These are phyloP conservation scores for Phyto melanocephala DNA, from an alignment of 2,888 invertebrate genomes.

Conservation along the genomic window DNA sequence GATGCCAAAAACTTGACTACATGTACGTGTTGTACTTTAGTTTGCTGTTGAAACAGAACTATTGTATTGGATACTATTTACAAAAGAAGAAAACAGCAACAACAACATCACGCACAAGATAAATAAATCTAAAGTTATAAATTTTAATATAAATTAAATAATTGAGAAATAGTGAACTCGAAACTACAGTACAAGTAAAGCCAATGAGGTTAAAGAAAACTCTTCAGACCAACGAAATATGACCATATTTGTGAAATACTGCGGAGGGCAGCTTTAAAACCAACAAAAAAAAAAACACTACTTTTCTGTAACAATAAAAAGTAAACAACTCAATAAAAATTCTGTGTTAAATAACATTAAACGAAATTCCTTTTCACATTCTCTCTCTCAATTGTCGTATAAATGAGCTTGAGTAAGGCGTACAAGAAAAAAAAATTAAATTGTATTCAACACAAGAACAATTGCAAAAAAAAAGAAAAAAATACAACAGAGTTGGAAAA, in stretches of 20 bases:
- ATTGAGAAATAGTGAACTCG: not conserved
- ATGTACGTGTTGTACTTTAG: not conserved
- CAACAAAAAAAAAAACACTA: not conserved
- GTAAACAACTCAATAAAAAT: not conserved
- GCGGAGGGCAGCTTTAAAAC: no score
- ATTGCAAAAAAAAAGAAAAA: not conserved
- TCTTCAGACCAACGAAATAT: no score
- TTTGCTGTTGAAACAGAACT: not conserved
- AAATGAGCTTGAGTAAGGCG: not conserved
- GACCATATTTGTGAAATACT: no score
- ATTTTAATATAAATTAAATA: conserved; percentile 1
- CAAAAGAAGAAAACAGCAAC: not conserved
- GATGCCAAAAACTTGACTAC: not conserved
- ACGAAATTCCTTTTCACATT: not conserved
- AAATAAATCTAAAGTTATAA: not conserved
- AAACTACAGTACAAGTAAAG: no score
- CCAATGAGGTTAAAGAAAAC: no score
- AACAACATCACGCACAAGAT: not conserved
- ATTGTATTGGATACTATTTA: no score
- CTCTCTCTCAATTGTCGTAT: not conserved
- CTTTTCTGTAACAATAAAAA: not conserved
- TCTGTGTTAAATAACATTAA: not conserved
- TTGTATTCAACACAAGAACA: no score
- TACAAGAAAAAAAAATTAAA: not conserved
- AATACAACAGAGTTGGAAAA: not conserved